These are phyloP conservation scores for Parazoanthus atlanticus DNA, from an alignment of 92 coral and sea anemone species.

Conservation along the genomic window DNA sequence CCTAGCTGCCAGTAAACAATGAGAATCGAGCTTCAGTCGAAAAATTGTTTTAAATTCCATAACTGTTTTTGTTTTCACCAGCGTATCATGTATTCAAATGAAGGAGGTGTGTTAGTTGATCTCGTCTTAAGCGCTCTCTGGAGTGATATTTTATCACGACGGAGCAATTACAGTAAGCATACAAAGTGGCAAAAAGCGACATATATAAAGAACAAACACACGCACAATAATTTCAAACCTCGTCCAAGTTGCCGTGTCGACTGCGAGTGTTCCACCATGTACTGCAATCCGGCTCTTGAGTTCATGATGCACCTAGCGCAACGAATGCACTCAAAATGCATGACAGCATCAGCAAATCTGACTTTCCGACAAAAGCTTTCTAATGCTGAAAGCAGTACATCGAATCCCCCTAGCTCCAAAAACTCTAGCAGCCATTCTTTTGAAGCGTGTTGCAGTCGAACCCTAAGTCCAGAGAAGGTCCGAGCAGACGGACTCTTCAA, in stretches of 20 bases:
- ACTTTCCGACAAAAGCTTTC: slow-evolving; percentile 25
- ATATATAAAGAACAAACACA: neutral
- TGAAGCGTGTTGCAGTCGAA: slow-evolving; percentile 37
- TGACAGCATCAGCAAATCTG: slow-evolving; percentile 28
- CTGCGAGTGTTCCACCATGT: slow-evolving; percentile 37
- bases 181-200: neutral
- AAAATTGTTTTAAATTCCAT: neutral
- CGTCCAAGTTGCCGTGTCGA: slow-evolving; percentile 45
- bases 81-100: neutral
- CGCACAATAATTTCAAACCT: slow-evolving; percentile 36
- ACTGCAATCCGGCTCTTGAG: slow-evolving; percentile 44
- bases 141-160: neutral
- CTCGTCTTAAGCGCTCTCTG: neutral
- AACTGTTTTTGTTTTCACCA: neutral
- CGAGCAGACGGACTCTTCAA: slow-evolving; percentile 39
- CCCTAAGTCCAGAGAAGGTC: slow-evolving; percentile 42
- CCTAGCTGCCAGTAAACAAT: neutral
- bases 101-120: neutral
- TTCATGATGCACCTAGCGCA: slow-evolving; percentile 48
- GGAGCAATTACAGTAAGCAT: neutral
- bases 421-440: slow-evolving; percentile 36
- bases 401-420: slow-evolving; percentile 47
- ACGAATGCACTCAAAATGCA: slow-evolving; percentile 48
- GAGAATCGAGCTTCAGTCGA: neutral
- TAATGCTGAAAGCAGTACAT: slow-evolving; percentile 37